These are phyloP conservation scores for Choreutis nemorana DNA, from an alignment of 2,888 invertebrate genomes.

Conservation along the genomic window DNA sequence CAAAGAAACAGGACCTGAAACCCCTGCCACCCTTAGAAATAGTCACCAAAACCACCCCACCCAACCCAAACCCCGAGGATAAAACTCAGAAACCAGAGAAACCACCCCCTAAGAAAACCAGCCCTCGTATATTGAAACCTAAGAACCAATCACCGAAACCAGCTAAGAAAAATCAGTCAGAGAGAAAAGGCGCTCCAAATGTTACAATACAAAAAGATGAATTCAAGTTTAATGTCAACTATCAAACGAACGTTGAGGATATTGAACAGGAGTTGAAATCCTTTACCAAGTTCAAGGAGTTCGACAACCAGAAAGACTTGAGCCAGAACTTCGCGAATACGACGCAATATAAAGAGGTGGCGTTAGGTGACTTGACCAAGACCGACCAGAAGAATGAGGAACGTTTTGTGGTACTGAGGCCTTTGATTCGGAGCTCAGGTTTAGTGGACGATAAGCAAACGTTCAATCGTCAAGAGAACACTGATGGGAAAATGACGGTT, in stretches of 20 bases:
- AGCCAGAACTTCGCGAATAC: too few species aligned
- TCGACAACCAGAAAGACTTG: too few species aligned
- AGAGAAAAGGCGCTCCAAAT: constrained; percentile 31
- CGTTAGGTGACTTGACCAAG: constrained; percentile 21
- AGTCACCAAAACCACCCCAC: constrained; percentile 12
- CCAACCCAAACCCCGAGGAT: constrained; percentile 11
- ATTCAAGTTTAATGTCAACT: too few species aligned
- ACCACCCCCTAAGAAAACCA: constrained; percentile 7
- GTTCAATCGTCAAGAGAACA: too few species aligned
- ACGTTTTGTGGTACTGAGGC: constrained; percentile 28
- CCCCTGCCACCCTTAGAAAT: constrained; percentile 6
- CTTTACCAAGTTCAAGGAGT: constrained; percentile 32
- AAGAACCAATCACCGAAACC: constrained; percentile 13
- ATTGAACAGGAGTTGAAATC: too few species aligned
- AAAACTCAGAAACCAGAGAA: constrained; percentile 8
- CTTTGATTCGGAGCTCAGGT: constrained; percentile 20
- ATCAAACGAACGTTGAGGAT: background rate
- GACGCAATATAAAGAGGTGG: background rate
- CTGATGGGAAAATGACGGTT: constrained; percentile 41
- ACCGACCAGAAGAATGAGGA: constrained; percentile 19
- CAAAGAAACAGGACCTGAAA: constrained; percentile 7
- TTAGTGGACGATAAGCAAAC: constrained; percentile 13
- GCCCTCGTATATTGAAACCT: constrained; percentile 13
- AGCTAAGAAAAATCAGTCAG: constrained; percentile 14
- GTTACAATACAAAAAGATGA: constrained; percentile 28